A percentile compares a stretch with the other conserved stretches of the same genome.
Conservation (phyloP, 2,113 vertebrate genomes). For the Paedocypris sp. region DNA sequence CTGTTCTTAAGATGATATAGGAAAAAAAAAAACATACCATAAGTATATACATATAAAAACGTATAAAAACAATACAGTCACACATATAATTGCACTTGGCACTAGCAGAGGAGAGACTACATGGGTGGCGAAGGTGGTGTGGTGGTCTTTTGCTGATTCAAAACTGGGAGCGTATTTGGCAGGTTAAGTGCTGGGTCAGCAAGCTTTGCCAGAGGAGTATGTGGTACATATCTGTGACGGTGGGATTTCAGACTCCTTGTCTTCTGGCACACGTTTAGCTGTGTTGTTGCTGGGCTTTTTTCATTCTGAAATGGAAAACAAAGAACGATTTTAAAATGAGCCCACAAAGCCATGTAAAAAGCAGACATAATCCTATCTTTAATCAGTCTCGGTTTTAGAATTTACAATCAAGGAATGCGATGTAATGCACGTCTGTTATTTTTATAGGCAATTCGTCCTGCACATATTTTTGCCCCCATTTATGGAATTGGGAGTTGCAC, state of each 20-base stretch:
- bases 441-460: constrained; percentile 22
- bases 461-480: no score
- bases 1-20: constrained; percentile 42
- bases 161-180: constrained; percentile 38
- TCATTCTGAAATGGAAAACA: constrained; percentile 48
- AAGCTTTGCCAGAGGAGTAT: constrained; percentile 49
- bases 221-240: constrained; percentile 38
- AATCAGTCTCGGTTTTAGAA: no score
- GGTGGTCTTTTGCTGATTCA: constrained; percentile 32
- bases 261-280: constrained; percentile 34
- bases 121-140: constrained; percentile 17
- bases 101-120: constrained; percentile 41
- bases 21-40: no score
- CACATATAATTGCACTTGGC: constrained; percentile 54
- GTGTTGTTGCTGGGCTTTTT: constrained; percentile 45
- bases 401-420: neutral
- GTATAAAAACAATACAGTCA: constrained; percentile 40
- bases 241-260: constrained; percentile 31
- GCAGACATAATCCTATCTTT: no score
- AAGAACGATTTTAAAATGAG: constrained; percentile 1
- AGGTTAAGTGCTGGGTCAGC: constrained; percentile 59
- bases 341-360: neutral
- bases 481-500: neutral
- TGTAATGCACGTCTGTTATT: constrained; percentile 10
- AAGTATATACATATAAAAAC: constrained; percentile 45